A percentile compares a stretch with the other conserved stretches of the same genome.
These are phyloP conservation scores for Nilaparvata lugens DNA, from an alignment of 1,140 invertebrate species.

Conservation along the genomic window DNA sequence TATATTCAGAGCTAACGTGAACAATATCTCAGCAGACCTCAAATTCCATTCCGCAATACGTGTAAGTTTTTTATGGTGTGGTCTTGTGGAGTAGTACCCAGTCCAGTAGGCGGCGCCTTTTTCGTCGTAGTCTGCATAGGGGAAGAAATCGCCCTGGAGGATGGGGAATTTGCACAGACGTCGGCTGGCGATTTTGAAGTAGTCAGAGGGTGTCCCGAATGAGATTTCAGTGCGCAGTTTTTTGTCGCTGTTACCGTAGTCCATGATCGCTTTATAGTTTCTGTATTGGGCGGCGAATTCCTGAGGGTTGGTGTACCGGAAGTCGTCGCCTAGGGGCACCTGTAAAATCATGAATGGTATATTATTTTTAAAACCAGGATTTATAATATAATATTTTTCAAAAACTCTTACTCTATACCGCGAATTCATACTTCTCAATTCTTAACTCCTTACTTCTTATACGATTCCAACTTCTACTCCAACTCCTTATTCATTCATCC, in stretches of 20 bases:
- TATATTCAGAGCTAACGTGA: slow-evolving; percentile 68
- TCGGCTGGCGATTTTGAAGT: slow-evolving; percentile 67
- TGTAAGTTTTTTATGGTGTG: slow-evolving; percentile 83
- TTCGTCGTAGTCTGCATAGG: slow-evolving; percentile 90
- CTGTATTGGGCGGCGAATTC: slow-evolving; percentile 90
- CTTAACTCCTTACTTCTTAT: too few species aligned
- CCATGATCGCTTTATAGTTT: slow-evolving; percentile 80
- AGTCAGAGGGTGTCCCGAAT: slow-evolving; percentile 85
- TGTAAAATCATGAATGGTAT: too few species aligned
- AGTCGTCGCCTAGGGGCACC: slow-evolving; percentile 84
- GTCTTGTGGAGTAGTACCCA: slow-evolving; percentile 88
- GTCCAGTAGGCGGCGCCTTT: slow-evolving; percentile 91
- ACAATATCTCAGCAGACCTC: slow-evolving; percentile 79
- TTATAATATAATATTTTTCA: too few species aligned
- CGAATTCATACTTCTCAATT: too few species aligned
- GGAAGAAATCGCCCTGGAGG: slow-evolving; percentile 90
- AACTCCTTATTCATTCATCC: too few species aligned
- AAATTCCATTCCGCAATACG: slow-evolving; percentile 79
- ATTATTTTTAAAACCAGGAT: too few species aligned
- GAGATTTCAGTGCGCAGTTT: slow-evolving; percentile 73
- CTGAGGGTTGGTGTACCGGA: slow-evolving; percentile 71
- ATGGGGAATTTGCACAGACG: slow-evolving; percentile 60
- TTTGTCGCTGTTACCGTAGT: slow-evolving; percentile 73
- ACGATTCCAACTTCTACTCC: too few species aligned
- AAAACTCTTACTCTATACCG: too few species aligned